A percentile compares a stretch with the other conserved stretches of the same genome.
These are phyloP conservation scores for Aurelia aurita complex sp. Pacific DNA, from an alignment of 30 jellyfish, hydroid and myxozoan species.

Conservation along the genomic window DNA sequence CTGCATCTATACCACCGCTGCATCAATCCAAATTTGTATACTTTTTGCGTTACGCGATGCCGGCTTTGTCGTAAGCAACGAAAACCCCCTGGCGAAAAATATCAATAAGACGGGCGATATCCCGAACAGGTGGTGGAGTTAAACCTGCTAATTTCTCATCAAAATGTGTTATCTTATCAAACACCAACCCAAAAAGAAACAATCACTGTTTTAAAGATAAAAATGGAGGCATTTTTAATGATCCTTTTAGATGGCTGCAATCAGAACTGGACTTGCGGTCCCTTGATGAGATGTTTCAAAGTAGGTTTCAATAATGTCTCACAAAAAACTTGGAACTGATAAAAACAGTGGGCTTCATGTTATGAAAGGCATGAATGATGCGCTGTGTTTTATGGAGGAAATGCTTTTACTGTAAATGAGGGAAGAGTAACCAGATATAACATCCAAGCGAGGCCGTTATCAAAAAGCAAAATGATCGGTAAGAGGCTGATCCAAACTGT, in stretches of 20 bases:
- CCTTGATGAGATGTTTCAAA: no score
- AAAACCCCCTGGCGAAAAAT: conserved; percentile 36
- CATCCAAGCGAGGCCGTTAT: no score
- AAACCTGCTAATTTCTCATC: conserved; percentile 1
- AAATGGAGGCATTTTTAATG: background rate
- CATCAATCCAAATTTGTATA: background rate
- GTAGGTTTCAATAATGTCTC: no score
- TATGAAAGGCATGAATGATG: no score
- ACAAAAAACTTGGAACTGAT: no score
- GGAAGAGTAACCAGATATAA: no score
- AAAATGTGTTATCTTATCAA: conserved; percentile 13
- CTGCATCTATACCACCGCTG: no score
- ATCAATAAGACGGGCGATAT: background rate
- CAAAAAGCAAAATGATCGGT: no score
- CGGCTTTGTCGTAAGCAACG: background rate
- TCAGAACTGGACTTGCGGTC: background rate
- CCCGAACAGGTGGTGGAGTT: conserved; percentile 41
- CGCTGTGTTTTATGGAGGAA: no score
- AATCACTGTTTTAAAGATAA: background rate
- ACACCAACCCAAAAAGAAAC: conserved; percentile 11
- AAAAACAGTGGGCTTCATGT: no score
- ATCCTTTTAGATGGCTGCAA: background rate
- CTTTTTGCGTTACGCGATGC: background rate
- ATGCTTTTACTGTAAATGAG: no score
- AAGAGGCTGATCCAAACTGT: no score